Conservation (phyloP, 2,888 invertebrate genomes). For the Coelinius sp. region DNA sequence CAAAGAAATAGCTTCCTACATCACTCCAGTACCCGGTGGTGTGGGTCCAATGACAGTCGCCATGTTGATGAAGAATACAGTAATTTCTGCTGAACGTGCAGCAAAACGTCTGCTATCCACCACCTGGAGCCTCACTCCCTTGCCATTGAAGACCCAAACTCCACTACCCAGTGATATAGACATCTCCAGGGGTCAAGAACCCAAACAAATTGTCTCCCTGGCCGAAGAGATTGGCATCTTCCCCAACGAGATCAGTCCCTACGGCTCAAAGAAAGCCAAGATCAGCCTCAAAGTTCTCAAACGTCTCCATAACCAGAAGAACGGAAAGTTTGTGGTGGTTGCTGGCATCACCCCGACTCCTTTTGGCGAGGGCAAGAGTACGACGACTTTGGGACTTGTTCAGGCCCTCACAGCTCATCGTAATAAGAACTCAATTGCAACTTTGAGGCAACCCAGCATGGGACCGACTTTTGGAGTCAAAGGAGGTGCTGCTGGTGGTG, state of each 20-base stretch:
- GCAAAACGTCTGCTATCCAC: constrained; percentile 74
- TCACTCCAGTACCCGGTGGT: constrained; percentile 97
- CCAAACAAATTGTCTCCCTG: constrained; percentile 84
- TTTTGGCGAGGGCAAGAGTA: constrained; percentile 99
- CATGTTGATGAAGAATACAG: constrained; percentile 96
- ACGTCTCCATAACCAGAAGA: constrained; percentile 77
- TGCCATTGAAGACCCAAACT: constrained; percentile 76
- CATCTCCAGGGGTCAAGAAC: constrained; percentile 89
- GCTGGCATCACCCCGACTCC: constrained; percentile 99
- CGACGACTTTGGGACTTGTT: constrained; percentile 91
- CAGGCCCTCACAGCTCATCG: constrained; percentile 93
- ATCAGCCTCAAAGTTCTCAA: constrained; percentile 86
- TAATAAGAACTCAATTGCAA: constrained; percentile 90
- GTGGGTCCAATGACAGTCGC: constrained; percentile 99
- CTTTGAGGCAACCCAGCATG: constrained; percentile 97
- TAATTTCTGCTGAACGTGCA: constrained; percentile 82
- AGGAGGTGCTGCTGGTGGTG: constrained; percentile 98
- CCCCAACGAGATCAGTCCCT: constrained; percentile 87
- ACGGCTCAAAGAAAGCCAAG: constrained; percentile 96
- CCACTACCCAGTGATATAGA: constrained; percentile 96
- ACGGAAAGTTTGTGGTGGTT: constrained; percentile 95
- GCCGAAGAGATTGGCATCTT: constrained; percentile 89
- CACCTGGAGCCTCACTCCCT: constrained; percentile 81
- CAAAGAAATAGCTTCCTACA: constrained; percentile 83
- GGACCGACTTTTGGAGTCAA: constrained; percentile 99